These are phyloP conservation scores for Ormyrus thymus DNA, from an alignment of 2,888 invertebrate species.

Conservation along the genomic window DNA sequence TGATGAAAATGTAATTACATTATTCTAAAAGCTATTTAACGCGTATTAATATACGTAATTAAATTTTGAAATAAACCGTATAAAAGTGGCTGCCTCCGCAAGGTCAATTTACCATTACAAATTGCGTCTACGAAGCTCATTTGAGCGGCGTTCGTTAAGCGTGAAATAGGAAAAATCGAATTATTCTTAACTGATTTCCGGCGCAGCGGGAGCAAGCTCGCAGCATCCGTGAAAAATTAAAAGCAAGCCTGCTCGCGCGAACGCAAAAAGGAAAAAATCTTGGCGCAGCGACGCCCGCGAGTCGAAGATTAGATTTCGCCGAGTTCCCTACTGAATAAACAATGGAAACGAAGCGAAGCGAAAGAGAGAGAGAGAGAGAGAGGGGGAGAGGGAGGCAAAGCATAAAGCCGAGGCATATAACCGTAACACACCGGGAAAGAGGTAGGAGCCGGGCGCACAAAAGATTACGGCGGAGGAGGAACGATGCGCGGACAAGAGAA, in stretches of 20 bases:
- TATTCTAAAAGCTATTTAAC: no score
- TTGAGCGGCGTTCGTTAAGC: background rate
- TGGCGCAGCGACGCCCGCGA: background rate
- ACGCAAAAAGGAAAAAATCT: slow-evolving; percentile 5
- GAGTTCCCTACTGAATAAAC: slow-evolving; percentile 41
- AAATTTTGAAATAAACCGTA: no score
- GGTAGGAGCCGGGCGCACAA: background rate
- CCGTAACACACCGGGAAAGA: slow-evolving; percentile 16
- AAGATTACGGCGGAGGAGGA: background rate
- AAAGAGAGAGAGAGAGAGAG: no score
- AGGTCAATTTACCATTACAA: no score
- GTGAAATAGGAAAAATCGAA: slow-evolving; percentile 17
- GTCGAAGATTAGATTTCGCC: slow-evolving; percentile 42
- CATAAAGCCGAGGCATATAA: slow-evolving; percentile 44
- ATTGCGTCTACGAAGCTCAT: no score
- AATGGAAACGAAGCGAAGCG: slow-evolving; percentile 8
- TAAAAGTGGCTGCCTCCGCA: no score
- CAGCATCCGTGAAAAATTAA: slow-evolving; percentile 40
- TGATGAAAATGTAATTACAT: no score
- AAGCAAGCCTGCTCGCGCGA: background rate
- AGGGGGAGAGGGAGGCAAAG: background rate
- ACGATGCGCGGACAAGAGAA: background rate
- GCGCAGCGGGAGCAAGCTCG: background rate
- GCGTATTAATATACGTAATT: no score
- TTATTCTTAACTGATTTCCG: slow-evolving; percentile 12